Base-by-base conservation (phyloP, 2,888 invertebrate species). In the Epiperipatus broadwayi region DNA sequence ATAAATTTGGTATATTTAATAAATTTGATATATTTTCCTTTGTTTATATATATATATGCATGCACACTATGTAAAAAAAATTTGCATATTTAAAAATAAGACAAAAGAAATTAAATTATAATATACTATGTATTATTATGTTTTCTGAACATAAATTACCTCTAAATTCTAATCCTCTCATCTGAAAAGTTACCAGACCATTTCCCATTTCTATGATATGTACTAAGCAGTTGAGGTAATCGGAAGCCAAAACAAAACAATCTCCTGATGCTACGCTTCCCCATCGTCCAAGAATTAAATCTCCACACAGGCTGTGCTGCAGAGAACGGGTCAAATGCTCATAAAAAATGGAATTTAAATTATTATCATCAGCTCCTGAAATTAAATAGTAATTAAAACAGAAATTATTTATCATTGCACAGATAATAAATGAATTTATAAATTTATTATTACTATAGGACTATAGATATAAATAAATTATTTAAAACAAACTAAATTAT, bases 171-270 rank as follows among this genome's bases (percentile, higher is more conserved):
- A 97, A 65, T 0, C 97, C 97, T 35, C 97, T 68, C 64, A 97
- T 55, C 65, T 97, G 97, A 64, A 97, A 97, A 0, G 95, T 97
- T 8, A 95, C 87, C 42, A 95, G 68, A 0, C 97, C 95, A 55
- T 99, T 99, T 14, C 93, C 97, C 57, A 93, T 66, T 63, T 97
- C 97, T 38, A 97, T 80, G 30, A 97, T 78, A 56, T 99, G 97
- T 3, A 97, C 91, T 43, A 97, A 65, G 54, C 95, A 97, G 64
- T 97, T 97, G 21, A 99, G 69, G 60, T 93, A 93, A 63, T 95
- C 95, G 0, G 91, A 93, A 0, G 97, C 95, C 48, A 97, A 67
- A 30, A 97, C 84, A 70, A 80, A 99, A 55, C 93, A 95, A 57
- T 99, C 97, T 1, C 97, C 97, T 52, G 93, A 91, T 46, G 78